A percentile compares a stretch with the other conserved stretches of the same genome.
Conservation (phyloP, 2,888 invertebrate species). For the Pimpla rufipes region DNA sequence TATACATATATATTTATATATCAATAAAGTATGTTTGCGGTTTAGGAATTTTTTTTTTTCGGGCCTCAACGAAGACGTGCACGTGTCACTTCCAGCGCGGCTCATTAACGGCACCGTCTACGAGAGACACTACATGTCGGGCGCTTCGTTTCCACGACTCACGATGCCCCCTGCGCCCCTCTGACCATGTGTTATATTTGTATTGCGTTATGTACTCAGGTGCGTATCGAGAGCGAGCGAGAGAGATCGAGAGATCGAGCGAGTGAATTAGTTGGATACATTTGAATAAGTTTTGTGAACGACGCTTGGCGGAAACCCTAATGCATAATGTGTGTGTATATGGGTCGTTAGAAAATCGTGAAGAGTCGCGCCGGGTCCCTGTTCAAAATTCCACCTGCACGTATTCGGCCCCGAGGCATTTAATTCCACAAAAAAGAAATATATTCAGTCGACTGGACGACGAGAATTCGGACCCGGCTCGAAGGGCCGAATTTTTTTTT, state of each 20-base stretch:
- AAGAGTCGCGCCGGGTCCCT: not conserved
- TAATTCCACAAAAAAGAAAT: not conserved
- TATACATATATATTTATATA: not conserved
- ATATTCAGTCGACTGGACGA: not conserved
- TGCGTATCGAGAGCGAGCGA: constrained; percentile 44
- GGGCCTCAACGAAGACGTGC: constrained; percentile 53
- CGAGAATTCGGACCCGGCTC: no score
- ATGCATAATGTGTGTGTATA: constrained; percentile 2
- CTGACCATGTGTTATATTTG: constrained; percentile 47
- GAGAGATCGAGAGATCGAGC: constrained; percentile 1
- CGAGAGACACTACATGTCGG: constrained; percentile 4
- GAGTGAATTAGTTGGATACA: constrained; percentile 26
- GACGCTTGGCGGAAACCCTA: not conserved
- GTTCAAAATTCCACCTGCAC: constrained; percentile 1
- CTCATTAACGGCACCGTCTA: constrained; percentile 54
- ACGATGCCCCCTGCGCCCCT: constrained; percentile 8
- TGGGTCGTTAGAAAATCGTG: constrained; percentile 20
- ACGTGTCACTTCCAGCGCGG: constrained; percentile 39
- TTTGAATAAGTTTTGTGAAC: constrained; percentile 48
- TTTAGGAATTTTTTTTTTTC: constrained; percentile 49
- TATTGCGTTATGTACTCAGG: constrained; percentile 63
- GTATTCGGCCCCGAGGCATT: not conserved
- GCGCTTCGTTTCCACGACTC: constrained; percentile 24
- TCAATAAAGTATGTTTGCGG: constrained; percentile 32
- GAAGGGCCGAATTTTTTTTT: no score